A percentile compares a stretch with the other conserved stretches of the same genome.
Conservation (phyloP, 1,140 invertebrate species). For the Tenebrio molitor region DNA sequence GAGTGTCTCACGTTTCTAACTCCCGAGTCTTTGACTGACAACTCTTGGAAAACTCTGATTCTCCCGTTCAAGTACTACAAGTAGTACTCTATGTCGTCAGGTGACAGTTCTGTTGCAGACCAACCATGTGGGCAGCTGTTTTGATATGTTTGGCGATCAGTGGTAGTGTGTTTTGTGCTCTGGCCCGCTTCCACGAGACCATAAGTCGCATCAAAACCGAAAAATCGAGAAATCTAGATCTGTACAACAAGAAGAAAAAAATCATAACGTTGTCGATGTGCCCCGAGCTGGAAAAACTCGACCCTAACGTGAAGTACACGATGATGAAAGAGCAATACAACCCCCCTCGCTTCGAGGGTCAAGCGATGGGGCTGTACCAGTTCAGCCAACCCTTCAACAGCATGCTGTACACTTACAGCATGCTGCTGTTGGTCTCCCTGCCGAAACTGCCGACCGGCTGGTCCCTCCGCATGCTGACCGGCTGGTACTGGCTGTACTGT, state of each 20-base stretch:
- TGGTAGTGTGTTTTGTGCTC: conserved; percentile 56
- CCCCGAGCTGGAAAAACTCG: conserved; percentile 52
- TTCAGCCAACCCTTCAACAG: conserved; percentile 80
- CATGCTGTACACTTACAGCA: conserved; percentile 82
- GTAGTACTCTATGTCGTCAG: neutral
- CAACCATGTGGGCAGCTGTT: conserved; percentile 60
- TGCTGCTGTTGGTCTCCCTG: conserved; percentile 82
- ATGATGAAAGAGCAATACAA: conserved; percentile 59
- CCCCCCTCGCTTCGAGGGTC: conserved; percentile 50
- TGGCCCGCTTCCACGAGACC: conserved; percentile 59
- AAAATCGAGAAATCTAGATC: conserved; percentile 12
- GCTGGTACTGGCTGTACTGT: conserved; percentile 89
- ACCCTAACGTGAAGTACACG: conserved; percentile 64
- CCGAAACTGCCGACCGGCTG: conserved; percentile 81
- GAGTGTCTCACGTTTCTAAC: conserved; percentile 88
- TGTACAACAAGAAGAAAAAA: conserved; percentile 47
- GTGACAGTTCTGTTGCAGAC: conserved; percentile 35
- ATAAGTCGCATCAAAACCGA: conserved; percentile 41
- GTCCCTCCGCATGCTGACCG: conserved; percentile 82
- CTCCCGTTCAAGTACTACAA: conserved; percentile 79
- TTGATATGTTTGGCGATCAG: conserved; percentile 56
- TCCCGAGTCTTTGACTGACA: conserved; percentile 81
- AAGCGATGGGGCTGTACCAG: conserved; percentile 73
- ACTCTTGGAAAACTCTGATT: conserved; percentile 86
- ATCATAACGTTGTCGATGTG: conserved; percentile 54